phyloP scores from a whole-genome alignment of 2,113 vertebrate genomes.

The Acanthisitta chloris region DNA sequence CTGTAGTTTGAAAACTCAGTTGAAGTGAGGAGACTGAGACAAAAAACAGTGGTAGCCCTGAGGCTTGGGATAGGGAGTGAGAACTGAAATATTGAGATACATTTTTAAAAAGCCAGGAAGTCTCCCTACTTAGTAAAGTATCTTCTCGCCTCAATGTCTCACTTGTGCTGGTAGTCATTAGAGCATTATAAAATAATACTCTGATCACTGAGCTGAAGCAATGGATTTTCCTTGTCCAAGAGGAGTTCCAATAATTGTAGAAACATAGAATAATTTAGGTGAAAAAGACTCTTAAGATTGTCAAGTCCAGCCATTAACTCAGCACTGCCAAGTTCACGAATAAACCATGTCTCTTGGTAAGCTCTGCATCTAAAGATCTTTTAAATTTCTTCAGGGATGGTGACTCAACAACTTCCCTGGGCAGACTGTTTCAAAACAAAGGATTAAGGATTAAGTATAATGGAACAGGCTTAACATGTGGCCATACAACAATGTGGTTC shows the following conservation, averaged over 20 bases:
- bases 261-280: neutral
- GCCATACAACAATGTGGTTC: neutral
- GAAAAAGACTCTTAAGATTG: neutral
- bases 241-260: neutral
- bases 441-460: neutral
- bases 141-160: neutral
- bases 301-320: neutral
- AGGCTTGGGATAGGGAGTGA: neutral
- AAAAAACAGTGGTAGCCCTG: neutral
- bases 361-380: neutral
- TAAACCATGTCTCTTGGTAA: neutral
- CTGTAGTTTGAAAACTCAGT: neutral
- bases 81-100: neutral
- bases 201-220: neutral
- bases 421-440: neutral
- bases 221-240: neutral
- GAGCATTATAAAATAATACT: constrained; percentile 17
- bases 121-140: neutral
- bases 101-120: neutral
- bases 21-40: neutral
- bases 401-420: neutral
- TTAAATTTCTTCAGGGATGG: neutral
- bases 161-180: neutral
- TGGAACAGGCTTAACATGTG: neutral
- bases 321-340: neutral